phyloP scores from a whole-genome alignment of 1,140 invertebrate species.

The Augochlora pura region DNA sequence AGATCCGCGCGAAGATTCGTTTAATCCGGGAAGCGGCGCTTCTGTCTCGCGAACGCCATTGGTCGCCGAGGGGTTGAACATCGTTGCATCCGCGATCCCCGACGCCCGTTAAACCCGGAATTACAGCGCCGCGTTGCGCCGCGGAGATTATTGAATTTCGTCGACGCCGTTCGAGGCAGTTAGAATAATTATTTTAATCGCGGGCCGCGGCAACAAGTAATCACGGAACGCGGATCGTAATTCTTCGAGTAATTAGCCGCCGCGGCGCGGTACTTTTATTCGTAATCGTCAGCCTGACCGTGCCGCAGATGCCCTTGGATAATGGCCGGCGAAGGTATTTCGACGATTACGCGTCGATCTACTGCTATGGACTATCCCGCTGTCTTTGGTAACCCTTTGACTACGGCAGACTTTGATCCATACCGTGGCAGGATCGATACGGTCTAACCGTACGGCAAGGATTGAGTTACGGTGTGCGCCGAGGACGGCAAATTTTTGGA shows the following conservation, averaged over 20 bases:
- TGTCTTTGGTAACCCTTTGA: too few relatives aligned
- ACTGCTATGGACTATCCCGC: too few relatives aligned
- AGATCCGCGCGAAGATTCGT: too few relatives aligned
- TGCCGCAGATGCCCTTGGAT: neutral
- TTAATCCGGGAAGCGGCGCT: too few relatives aligned
- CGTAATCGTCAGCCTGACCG: neutral
- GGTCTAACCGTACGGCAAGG: too few relatives aligned
- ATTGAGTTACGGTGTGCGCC: too few relatives aligned
- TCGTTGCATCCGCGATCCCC: neutral
- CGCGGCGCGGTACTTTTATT: neutral
- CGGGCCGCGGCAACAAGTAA: neutral
- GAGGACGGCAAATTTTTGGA: too few relatives aligned
- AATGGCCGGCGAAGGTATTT: neutral
- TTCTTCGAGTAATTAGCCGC: neutral
- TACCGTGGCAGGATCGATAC: too few relatives aligned
- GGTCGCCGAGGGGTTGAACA: too few relatives aligned
- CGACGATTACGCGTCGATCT: too few relatives aligned
- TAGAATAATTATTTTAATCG: constrained; percentile 10
- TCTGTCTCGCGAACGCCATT: too few relatives aligned
- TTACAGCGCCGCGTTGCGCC: neutral
- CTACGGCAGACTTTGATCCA: too few relatives aligned
- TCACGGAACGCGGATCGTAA: constrained; percentile 13
- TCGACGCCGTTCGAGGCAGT: neutral
- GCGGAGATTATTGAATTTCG: neutral
- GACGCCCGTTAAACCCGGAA: neutral